Base-by-base conservation (phyloP, 2,113 vertebrate species). In the Piprites chloris region DNA sequence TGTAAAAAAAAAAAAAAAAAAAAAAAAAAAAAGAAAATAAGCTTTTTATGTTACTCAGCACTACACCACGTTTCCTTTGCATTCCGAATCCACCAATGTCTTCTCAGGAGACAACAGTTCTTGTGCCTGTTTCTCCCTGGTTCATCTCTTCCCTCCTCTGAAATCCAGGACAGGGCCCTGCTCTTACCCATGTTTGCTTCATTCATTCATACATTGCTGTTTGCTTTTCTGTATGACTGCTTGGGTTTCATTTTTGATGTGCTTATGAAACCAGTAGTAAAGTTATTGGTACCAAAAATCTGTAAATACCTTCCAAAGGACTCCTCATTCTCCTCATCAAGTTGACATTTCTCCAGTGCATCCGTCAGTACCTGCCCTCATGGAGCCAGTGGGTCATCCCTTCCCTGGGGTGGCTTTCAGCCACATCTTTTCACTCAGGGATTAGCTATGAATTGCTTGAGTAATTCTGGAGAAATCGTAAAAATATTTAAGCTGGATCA, bases 381-480 rank as follows among this genome's bases (percentile, higher is more conserved):
- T 0, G 7, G 78, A 74, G 37, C 21, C 73, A 24, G 6, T 13
- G 33, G 71, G 46, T 59, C 74, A 67, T 66, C 32, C 65, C 44
- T 74, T 50, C 76, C 79, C 61, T 58, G 2, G 2, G 55, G 53
- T 81, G 62, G 13, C 75, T 91, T 89, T 59, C 85, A 41, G 62
- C 23, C 59, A 4, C 26, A 52, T 30, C 75, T 47, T 59, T 76
- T 52, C 94, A 73, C 77, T 71, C 84, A 82, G 68, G 84, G 21
- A 53, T 79, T 37, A 94, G 30, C 55, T 42, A 41, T 79, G 58
- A 96, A 95, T 92, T 84, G 87, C 89, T 96, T 88, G 55, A 88
- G 58, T 35, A 67, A 56, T 85, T 85, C 94, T 72, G 56, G 37
- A 24, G 42, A 93, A 92, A 80, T 39, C 41, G 66, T 30, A 42